phyloP scores from a whole-genome alignment of 2,797 vertebrate genomes.

The Enoplosus armatus region DNA sequence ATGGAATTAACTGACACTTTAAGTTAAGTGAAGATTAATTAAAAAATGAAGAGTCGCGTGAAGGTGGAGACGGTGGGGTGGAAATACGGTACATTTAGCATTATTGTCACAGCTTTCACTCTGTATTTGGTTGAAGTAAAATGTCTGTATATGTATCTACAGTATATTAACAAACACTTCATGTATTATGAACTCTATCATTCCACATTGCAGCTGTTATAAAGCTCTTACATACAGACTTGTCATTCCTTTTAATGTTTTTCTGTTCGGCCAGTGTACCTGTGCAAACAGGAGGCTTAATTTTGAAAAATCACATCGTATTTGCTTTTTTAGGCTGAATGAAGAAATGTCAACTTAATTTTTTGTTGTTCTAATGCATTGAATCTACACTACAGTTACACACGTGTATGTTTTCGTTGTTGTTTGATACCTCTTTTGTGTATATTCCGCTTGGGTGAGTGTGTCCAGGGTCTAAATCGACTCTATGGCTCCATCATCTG shows the following conservation, averaged over 20 bases:
- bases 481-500: conserved; percentile 73
- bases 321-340: conserved; percentile 41
- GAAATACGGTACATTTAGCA: conserved; percentile 28
- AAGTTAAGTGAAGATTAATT: not conserved
- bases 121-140: conserved; percentile 23
- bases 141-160: conserved; percentile 38
- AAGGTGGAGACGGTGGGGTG: not conserved
- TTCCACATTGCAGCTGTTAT: conserved; percentile 33
- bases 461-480: conserved; percentile 24
- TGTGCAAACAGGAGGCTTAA: conserved; percentile 14
- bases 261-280: conserved; percentile 17
- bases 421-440: conserved; percentile 69
- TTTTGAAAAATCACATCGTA: conserved; percentile 8
- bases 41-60: not conserved
- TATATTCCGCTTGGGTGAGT: conserved; percentile 79
- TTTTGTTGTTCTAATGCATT: conserved; percentile 27
- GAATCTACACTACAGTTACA: conserved; percentile 31
- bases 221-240: conserved; percentile 17
- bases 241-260: conserved; percentile 18
- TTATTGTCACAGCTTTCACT: conserved; percentile 32
- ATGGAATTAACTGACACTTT: not conserved
- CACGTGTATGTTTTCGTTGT: conserved; percentile 10
- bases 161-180: conserved; percentile 41
- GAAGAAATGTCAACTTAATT: conserved; percentile 28
- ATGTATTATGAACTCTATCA: conserved; percentile 32